Base-by-base conservation (phyloP, 2,797 vertebrate species). In the Xiphophorus birchmanni region DNA sequence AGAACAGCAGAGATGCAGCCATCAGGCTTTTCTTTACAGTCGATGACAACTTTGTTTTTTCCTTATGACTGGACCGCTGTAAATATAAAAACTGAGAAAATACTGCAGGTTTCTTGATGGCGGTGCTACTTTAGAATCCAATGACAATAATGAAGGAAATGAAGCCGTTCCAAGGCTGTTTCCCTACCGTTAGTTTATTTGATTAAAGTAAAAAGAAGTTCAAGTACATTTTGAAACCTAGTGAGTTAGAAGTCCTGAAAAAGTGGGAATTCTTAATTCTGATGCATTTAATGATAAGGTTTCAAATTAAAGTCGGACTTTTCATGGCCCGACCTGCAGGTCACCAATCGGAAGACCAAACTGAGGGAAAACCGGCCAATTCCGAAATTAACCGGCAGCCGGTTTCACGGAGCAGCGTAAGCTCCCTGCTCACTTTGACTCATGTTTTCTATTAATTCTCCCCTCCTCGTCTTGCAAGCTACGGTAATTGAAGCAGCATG, bases 381-480 rank as follows among this genome's bases (percentile, higher is more conserved):
- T 32, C 29, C 2, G n/a, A 29, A 65, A 1, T 37, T 7, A 23
- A 40, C 23, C 35, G 40, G 15, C 35, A 67, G 13, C 63, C 18
- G 10, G 17, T 67, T 40, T 67, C 10, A 11, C 35, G 18, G 63
- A 2, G 35, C 18, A 67, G 18, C 2, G 6, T 40, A 2, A 40
- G 50, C 18, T 40, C 10, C 29, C 18, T 67, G 35, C 8, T 23
- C 37, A 40, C 35, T 40, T 65, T 21, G 35, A 67, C 35, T 23
- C 63, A 40, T 21, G 35, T 65, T 40, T 21, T 37, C 32, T 58
- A 65, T 65, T 37, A 65, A 37, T 35, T 18, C 35, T 35, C 32
- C 58, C 58, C 13, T 2, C 29, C 32, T 37, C 35, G 7, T 65
- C 17, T 65, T 37, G 83, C 83, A 82, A 89, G 78, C 15, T 65